Evolutionary conservation across 2,113 vertebrate genomes (phyloP).

Genomic region (Catagonus wagneri): DNA sequence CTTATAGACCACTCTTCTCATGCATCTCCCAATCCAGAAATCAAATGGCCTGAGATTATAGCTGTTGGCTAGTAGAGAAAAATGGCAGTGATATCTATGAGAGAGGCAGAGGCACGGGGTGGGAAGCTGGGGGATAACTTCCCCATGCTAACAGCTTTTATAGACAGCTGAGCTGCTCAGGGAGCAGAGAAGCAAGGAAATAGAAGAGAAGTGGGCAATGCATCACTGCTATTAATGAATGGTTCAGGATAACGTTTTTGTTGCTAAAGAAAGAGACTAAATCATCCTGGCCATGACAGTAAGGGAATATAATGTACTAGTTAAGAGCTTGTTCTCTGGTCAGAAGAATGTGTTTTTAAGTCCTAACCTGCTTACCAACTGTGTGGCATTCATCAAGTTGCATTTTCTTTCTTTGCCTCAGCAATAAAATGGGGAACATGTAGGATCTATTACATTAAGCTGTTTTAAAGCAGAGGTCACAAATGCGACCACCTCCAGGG

Average conservation of each 20-base stretch:
- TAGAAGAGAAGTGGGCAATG: background rate
- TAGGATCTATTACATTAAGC: background rate
- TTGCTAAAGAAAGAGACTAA: background rate
- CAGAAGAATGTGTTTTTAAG: slow-evolving; percentile 39
- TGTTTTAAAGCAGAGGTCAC: background rate
- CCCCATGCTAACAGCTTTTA: background rate
- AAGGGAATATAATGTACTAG: background rate
- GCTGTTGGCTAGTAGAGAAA: background rate
- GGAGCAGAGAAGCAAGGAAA: background rate
- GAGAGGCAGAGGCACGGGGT: background rate
- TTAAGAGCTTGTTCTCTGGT: background rate
- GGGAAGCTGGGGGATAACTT: background rate
- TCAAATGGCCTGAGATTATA: background rate
- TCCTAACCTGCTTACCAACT: background rate
- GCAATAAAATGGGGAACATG: background rate
- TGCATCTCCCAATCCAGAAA: background rate
- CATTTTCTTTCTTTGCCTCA: background rate
- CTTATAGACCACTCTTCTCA: background rate
- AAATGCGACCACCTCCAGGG: background rate
- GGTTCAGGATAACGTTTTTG: background rate
- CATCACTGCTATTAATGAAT: background rate
- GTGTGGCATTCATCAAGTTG: background rate
- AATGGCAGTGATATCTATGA: background rate
- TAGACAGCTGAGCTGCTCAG: background rate
- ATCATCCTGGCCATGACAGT: background rate